A percentile compares a stretch with the other conserved stretches of the same genome.
These are phyloP conservation scores for Carcina quercana DNA, from an alignment of 2,888 invertebrate species.

Conservation along the genomic window DNA sequence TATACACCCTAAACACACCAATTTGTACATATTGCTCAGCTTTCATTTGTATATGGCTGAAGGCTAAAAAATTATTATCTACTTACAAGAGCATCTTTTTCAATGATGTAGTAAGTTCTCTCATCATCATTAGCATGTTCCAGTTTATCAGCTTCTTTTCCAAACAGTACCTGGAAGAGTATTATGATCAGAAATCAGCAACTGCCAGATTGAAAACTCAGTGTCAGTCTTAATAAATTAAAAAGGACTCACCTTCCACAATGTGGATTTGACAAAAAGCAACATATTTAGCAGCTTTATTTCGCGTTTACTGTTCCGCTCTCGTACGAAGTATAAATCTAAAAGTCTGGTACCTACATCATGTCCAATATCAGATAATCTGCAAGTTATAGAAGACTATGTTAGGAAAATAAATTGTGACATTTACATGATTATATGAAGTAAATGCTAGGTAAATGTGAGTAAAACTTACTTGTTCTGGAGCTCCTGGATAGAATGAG, in stretches of 20 bases:
- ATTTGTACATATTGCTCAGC: too few relatives aligned
- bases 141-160: constrained; percentile 98
- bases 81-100: constrained; percentile 93
- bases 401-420: background rate
- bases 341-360: constrained; percentile 96
- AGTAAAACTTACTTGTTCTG: constrained; percentile 85
- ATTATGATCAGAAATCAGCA: too few relatives aligned
- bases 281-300: constrained; percentile 96
- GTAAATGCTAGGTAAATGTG: background rate
- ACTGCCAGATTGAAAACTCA: too few relatives aligned
- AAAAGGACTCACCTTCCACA: constrained; percentile 99
- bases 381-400: constrained; percentile 45
- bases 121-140: constrained; percentile 99
- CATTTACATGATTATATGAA: background rate
- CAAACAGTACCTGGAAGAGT: constrained; percentile 92
- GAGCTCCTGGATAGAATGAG: constrained; percentile 94
- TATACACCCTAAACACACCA: too few relatives aligned
- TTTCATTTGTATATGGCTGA: too few relatives aligned
- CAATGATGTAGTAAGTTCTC: constrained; percentile 97
- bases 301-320: constrained; percentile 95
- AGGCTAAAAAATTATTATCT: too few relatives aligned
- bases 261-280: constrained; percentile 94
- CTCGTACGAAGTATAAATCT: constrained; percentile 95
- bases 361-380: constrained; percentile 94
- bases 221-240: too few relatives aligned